phyloP scores from a whole-genome alignment of 2,113 vertebrate genomes.

The Siniperca chuatsi region DNA sequence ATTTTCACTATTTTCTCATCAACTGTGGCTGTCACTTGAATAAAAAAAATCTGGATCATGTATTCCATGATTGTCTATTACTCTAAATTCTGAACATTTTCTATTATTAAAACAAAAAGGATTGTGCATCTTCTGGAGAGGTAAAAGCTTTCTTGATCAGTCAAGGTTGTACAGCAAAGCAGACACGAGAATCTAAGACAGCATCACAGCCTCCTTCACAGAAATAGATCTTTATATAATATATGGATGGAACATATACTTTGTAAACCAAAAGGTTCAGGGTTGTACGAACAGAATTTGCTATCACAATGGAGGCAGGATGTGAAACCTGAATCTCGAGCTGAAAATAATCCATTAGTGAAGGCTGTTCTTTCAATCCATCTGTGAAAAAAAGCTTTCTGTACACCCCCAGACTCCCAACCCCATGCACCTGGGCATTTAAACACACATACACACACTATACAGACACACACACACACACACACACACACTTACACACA shows the following conservation, averaged over 20 bases:
- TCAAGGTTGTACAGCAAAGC: neutral
- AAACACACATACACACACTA: constrained; percentile 43
- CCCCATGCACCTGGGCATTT: constrained; percentile 67
- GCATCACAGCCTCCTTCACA: constrained; percentile 3
- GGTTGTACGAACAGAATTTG: constrained; percentile 18
- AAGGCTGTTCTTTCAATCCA: constrained; percentile 69
- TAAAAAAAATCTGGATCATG: too few species aligned
- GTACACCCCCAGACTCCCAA: constrained; percentile 71
- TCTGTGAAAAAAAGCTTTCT: constrained; percentile 57
- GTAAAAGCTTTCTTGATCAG: neutral
- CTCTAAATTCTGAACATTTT: neutral
- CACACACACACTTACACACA: constrained; percentile 42
- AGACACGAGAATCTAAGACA: neutral
- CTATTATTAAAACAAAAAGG: neutral
- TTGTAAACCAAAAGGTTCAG: constrained; percentile 26
- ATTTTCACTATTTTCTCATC: neutral
- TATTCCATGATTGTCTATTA: too few species aligned
- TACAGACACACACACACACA: constrained; percentile 31
- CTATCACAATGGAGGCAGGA: constrained; percentile 42
- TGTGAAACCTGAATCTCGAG: constrained; percentile 60
- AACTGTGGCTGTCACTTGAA: neutral
- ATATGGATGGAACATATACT: constrained; percentile 10
- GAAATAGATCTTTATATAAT: constrained; percentile 41
- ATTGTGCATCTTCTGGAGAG: neutral
- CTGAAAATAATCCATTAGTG: constrained; percentile 76